A percentile compares a stretch with the other conserved stretches of the same genome.
These are phyloP conservation scores for Sinosuthora webbiana DNA, from an alignment of 2,113 vertebrate genomes.

Conservation along the genomic window DNA sequence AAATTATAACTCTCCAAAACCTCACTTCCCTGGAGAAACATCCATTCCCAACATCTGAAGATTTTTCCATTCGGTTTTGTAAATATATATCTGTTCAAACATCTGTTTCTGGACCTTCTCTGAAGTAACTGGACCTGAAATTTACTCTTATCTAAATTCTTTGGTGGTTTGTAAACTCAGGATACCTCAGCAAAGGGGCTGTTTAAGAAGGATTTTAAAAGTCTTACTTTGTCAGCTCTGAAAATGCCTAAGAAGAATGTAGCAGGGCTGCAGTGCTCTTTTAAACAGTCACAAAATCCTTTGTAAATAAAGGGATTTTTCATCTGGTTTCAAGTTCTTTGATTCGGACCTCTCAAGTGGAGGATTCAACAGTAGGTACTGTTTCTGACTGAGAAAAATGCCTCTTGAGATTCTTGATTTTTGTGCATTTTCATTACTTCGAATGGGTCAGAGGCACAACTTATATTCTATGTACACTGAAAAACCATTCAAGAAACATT, in stretches of 20 bases:
- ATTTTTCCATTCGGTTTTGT: not conserved
- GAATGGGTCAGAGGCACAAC: not conserved
- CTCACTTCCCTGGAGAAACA: not conserved
- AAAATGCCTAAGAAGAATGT: not conserved
- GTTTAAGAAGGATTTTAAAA: not conserved
- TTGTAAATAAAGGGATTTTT: not conserved
- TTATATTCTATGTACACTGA: not conserved
- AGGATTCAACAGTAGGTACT: not conserved
- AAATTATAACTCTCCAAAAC: not conserved
- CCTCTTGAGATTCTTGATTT: not conserved
- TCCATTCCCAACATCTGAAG: not conserved
- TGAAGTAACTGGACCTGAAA: not conserved
- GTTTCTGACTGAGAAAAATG: not conserved
- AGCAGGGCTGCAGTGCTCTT: not conserved
- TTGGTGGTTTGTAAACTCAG: not conserved
- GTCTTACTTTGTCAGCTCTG: not conserved
- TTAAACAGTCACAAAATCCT: not conserved
- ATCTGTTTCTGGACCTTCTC: not conserved
- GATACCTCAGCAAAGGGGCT: not conserved
- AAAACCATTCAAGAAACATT: not conserved
- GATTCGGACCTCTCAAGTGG: fast-evolving
- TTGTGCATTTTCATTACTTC: not conserved
- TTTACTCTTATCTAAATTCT: not conserved
- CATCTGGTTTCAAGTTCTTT: not conserved
- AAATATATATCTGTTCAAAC: not conserved